These are phyloP conservation scores for Champsocephalus esox DNA, from an alignment of 2,797 vertebrate genomes.

Conservation along the genomic window DNA sequence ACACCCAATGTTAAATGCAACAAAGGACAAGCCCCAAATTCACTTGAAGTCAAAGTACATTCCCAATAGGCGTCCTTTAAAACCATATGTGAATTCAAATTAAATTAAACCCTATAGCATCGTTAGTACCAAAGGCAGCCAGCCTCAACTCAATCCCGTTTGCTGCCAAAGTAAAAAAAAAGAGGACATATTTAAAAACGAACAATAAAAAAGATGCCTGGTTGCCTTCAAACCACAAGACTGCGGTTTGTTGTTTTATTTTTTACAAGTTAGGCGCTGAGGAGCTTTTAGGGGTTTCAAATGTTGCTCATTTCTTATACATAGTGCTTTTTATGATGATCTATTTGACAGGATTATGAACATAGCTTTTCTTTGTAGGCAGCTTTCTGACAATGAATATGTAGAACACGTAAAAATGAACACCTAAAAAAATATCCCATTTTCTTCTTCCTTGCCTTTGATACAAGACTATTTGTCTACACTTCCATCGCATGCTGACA, in stretches of 20 bases:
- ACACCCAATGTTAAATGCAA: constrained; percentile 33
- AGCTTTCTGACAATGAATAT: constrained; percentile 29
- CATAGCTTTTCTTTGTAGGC: constrained; percentile 27
- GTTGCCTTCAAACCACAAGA: constrained; percentile 78
- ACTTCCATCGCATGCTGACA: constrained; percentile 68
- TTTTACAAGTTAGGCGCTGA: constrained; percentile 68
- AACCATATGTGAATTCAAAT: constrained; percentile 75
- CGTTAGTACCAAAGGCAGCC: constrained; percentile 70
- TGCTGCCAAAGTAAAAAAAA: constrained; percentile 55
- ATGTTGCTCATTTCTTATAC: constrained; percentile 67
- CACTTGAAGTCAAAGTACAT: constrained; percentile 61
- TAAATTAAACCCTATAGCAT: constrained; percentile 75
- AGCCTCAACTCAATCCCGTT: constrained; percentile 67
- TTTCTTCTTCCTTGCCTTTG: constrained; percentile 38
- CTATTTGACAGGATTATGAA: constrained; percentile 62
- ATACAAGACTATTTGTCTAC: constrained; percentile 60
- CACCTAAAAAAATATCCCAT: constrained; percentile 17
- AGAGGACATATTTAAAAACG: constrained; percentile 74
- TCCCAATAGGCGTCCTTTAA: constrained; percentile 55
- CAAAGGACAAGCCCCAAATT: constrained; percentile 49
- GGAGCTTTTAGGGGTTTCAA: constrained; percentile 63
- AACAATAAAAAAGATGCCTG: constrained; percentile 75
- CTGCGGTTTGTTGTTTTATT: constrained; percentile 81
- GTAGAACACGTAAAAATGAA: constrained; percentile 26
- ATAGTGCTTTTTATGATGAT: constrained; percentile 57